Base-by-base conservation (phyloP, 2,888 invertebrate genomes). In the Bhutanitis thaidina region DNA sequence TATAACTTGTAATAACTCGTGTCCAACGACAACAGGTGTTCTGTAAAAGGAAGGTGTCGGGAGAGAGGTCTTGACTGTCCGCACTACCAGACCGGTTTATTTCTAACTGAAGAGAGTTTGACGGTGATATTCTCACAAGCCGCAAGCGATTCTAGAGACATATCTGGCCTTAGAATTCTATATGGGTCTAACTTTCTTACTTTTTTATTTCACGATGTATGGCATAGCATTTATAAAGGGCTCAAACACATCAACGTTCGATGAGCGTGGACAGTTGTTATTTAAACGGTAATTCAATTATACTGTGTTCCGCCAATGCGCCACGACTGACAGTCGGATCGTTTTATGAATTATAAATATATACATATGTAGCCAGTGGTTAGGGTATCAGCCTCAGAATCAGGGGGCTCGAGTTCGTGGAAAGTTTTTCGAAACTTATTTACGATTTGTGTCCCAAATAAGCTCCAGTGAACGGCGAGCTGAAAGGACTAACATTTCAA, bases 111-210 rank as follows among this genome's bases (percentile, higher is more conserved):
- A 45, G 48, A 46, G 45, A 49, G 51, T 52, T 49, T n/a, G 43
- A 30, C 32, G 48, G 38, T 32, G 46, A 49, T 48, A 50, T 49
- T 44, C 35, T 34, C 34, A 36, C 16, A 38, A 45, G 41, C 25
- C n/a, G n/a, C 34, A 54, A 20, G 20, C 5, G 2, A 20, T 54
- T 51, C 54, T 47, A 15, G 34, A 40, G 39, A 34, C 35, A 47
- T 54, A 52, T 51, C 41, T 49, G 34, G n/a, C 40, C 41, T 43
- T n/a, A 52, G 53, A 41, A 45, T 51, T 45, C 40, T 40, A 40
- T 45, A 44, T 39, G 32, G 46, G 51, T 37, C n/a, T n/a, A 41
- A 37, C 52, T 52, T 52, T 52, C 52, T 43, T 43, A 46, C 20
- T 41, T 52, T 52, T 52, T 51, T 45, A 27, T 48, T 52, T 41